Conservation (phyloP, 2,888 invertebrate species). For the Phaonia tiefii region DNA sequence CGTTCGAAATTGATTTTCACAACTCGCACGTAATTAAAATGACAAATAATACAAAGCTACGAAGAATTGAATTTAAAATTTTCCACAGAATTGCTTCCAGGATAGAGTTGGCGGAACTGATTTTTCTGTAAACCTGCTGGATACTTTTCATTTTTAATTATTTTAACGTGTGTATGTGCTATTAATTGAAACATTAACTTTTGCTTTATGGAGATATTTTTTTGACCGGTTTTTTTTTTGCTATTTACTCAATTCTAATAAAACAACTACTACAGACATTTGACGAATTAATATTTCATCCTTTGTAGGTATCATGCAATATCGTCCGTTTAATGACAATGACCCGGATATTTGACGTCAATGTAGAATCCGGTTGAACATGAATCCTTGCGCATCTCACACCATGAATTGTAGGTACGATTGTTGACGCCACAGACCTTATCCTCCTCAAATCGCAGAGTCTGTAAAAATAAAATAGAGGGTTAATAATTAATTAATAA, state of each 20-base stretch:
- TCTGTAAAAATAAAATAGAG: conserved; percentile 68
- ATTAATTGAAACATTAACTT: conserved; percentile 3
- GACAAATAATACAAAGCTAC: too few relatives aligned
- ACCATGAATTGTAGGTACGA: conserved; percentile 88
- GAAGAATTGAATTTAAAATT: too few relatives aligned
- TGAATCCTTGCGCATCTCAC: conserved; percentile 89
- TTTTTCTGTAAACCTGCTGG: too few relatives aligned
- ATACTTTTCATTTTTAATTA: too few relatives aligned
- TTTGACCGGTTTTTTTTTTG: background rate
- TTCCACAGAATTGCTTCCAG: too few relatives aligned
- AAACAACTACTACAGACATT: conserved; percentile 30
- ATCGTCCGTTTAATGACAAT: conserved; percentile 80
- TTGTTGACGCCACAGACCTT: conserved; percentile 88
- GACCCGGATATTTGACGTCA: conserved; percentile 86
- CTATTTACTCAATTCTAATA: conserved; percentile 35
- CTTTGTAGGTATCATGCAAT: background rate
- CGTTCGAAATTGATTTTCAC: too few relatives aligned
- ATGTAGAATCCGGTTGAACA: conserved; percentile 87
- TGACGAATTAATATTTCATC: background rate
- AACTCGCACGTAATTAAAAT: too few relatives aligned
- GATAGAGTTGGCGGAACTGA: too few relatives aligned
- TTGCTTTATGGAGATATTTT: background rate
- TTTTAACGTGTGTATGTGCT: conserved; percentile 32
- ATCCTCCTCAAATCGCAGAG: conserved; percentile 75
- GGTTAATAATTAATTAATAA: background rate